Base-by-base conservation (phyloP, 2,797 vertebrate genomes). In the Miichthys miiuy region DNA sequence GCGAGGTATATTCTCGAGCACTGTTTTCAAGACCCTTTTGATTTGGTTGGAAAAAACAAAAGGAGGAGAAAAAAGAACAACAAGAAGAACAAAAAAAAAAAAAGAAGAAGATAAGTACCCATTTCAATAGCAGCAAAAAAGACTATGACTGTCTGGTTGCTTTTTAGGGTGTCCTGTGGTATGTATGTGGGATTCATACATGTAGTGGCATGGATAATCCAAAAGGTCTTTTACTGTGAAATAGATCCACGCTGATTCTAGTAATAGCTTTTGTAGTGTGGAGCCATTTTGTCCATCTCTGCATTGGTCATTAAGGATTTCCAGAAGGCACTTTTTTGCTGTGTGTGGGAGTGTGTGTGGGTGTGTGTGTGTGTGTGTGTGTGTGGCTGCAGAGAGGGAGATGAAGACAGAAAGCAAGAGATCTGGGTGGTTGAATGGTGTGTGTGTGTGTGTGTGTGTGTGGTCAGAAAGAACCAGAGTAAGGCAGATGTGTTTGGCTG, bases 251-350 rank as follows among this genome's bases (percentile, higher is more conserved):
- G 66, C 83, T 82, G 81, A 90, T 91, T 93, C 87, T 93, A 92
- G 88, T 81, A 88, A 91, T 89, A 93, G 87, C 85, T 86, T 80
- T 89, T 89, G 86, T 84, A 88, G 89, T 91, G 88, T 92, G 92
- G 85, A 96, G 91, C 96, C 93, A 90, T 93, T 94, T 96, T 96
- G 96, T 95, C 97, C 97, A 92, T 96, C 96, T 96, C 96, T 96
- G 97, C 97, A 96, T 92, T 96, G 95, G 95, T 97, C 94, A 96
- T 96, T 95, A 96, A 94, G 95, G 94, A 95, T 96, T 97, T 93
- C 97, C 97, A 96, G 96, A 98, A 99, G 98, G 98, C 98, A 99
- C 98, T 99, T 99, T 97, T 96, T 96, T 96, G 94, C 93, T 95
- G 89, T 87, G 77, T 86, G 84, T 68, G 73, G 85, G 91, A 88